Base-by-base conservation (phyloP, 2,888 invertebrate genomes). In the Autographa gamma region DNA sequence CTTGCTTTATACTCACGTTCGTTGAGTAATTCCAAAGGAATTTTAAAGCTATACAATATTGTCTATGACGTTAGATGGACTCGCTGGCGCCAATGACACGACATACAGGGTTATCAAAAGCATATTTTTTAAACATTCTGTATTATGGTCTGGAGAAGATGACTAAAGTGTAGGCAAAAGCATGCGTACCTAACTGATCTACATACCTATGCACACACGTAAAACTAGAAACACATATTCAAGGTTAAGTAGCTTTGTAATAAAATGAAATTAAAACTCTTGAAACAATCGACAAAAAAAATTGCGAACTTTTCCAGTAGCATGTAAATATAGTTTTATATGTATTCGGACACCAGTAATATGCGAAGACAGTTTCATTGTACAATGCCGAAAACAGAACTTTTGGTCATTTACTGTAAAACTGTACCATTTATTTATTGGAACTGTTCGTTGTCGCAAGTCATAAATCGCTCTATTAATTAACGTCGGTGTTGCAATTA, bases 21-120 rank as follows among this genome's bases (percentile, higher is more conserved):
- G 74, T 84, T 89, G 90, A 90, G 86, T 90, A 89, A 90, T 82
- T 77, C 78, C 69, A 66, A 65, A 79, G 85, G 89, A 89, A 89
- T 90, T 85, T 81, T 69, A 82, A 81, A 80, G 79, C 80, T 79
- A 78, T 76, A 79, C 77, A 82, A 82, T 85, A 84, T 83, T 82
- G 81, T 86, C 84, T 87, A 84, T 82, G 80, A 81, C 80, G 84
- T 79, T 83, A 82, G 73, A 84, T 77, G 81, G 80, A 76, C 81
- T 80, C 73, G 73, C 76, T 87, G 89, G 90, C 90, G 90, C 90
- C 90, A 86, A 83, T 70, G 77, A 84, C 81, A 80, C 79, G 78
- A 80, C 85, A 78, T 78, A 71, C 48, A 77, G 34, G 74, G 75
- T 79, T 82, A 79, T 82, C 82, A 73, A 56, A 38, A 52, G 69